A percentile compares a stretch with the other conserved stretches of the same genome.
Conservation (phyloP, 2,797 vertebrate species). For the Echiichthys vipera region DNA sequence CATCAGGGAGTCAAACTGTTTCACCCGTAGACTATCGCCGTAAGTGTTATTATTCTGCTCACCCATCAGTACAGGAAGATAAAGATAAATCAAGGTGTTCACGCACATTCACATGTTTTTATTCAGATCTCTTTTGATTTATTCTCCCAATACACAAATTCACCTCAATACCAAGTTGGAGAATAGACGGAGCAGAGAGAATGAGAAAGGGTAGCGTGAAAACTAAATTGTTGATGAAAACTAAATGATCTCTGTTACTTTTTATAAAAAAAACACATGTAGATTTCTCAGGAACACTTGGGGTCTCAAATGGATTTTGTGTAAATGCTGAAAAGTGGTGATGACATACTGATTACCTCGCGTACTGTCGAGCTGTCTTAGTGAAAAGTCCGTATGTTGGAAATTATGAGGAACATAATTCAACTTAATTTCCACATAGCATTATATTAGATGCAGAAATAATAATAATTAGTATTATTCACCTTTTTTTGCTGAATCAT, state of each 20-base stretch:
- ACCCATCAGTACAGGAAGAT: not conserved
- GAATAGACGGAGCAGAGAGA: not conserved
- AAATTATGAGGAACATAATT: not conserved
- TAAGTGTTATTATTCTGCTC: not conserved
- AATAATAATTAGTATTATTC: not conserved
- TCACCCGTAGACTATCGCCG: not conserved
- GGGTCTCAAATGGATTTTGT: too few relatives aligned
- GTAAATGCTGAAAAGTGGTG: not conserved
- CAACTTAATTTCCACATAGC: not conserved
- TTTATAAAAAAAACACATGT: not conserved
- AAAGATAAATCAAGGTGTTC: not conserved
- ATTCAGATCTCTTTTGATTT: not conserved
- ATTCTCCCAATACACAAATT: not conserved
- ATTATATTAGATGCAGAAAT: too few relatives aligned
- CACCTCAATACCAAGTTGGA: not conserved
- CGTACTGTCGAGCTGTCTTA: too few relatives aligned
- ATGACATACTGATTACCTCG: not conserved
- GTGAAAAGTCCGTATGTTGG: too few relatives aligned
- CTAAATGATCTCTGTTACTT: too few relatives aligned
- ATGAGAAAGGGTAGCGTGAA: too few relatives aligned
- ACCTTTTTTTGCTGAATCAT: not conserved
- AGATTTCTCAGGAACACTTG: not conserved
- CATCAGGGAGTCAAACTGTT: not conserved
- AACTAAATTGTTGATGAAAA: too few relatives aligned
- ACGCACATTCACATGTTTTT: not conserved